These are phyloP conservation scores for Rhabditoides inermis DNA, from an alignment of 2,888 invertebrate species.

Conservation along the genomic window DNA sequence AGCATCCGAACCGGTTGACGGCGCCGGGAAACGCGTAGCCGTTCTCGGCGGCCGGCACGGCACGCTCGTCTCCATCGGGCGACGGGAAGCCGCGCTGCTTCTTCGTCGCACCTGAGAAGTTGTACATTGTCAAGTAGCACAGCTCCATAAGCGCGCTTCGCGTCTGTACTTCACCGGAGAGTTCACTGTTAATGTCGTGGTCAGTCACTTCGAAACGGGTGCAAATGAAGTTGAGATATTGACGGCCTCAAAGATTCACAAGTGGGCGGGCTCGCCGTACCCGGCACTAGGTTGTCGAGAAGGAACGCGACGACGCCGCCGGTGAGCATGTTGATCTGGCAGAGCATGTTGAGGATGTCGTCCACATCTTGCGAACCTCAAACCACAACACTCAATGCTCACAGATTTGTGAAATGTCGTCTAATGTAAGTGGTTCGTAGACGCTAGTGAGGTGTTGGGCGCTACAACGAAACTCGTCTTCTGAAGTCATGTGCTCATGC, in stretches of 20 bases:
- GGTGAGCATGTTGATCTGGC: slow-evolving; percentile 48
- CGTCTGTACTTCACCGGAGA: neutral
- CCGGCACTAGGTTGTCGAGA: slow-evolving; percentile 52
- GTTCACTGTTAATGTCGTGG: neutral
- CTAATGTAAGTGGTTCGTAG: no score
- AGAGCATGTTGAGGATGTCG: slow-evolving; percentile 27
- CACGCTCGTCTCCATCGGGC: slow-evolving; percentile 4
- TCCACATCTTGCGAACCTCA: slow-evolving; percentile 14
- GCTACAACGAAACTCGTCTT: no score
- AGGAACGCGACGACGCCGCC: slow-evolving; percentile 55
- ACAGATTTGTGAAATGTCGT: no score
- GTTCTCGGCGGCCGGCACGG: slow-evolving; percentile 5
- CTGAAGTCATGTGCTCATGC: no score
- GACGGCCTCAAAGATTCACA: no score
- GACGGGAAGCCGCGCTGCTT: slow-evolving; percentile 29
- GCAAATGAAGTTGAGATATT: no score
- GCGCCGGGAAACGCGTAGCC: slow-evolving; percentile 14
- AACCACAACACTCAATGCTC: neutral
- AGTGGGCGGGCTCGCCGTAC: neutral
- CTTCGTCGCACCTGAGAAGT: slow-evolving; percentile 25
- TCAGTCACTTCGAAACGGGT: neutral
- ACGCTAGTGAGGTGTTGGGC: no score
- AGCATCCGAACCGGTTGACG: no score
- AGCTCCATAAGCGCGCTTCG: slow-evolving; percentile 5
- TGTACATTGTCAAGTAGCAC: slow-evolving; percentile 14